These are phyloP conservation scores for Equus przewalskii DNA, from an alignment of 2,113 vertebrate genomes.

Conservation along the genomic window DNA sequence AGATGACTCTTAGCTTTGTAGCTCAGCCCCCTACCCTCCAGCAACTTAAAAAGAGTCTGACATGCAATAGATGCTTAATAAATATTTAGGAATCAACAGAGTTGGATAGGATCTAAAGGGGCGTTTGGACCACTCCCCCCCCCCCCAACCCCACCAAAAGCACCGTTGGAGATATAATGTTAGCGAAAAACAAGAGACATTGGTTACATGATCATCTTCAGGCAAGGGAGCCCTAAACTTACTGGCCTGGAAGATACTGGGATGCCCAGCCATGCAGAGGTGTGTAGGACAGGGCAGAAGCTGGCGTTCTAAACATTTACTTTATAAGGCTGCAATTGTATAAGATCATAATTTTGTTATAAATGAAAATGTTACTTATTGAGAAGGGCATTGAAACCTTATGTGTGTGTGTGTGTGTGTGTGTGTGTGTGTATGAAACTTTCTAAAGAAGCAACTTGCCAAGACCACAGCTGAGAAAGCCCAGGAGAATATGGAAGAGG, in stretches of 20 bases:
- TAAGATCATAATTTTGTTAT: not conserved
- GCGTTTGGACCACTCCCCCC: not conserved
- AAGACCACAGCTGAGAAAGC: not conserved
- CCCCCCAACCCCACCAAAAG: not conserved
- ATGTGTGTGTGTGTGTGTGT: not conserved
- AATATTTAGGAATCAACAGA: not conserved
- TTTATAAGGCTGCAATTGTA: not conserved
- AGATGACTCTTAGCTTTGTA: not conserved
- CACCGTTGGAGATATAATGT: not conserved
- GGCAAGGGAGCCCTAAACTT: not conserved
- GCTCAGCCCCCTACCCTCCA: not conserved
- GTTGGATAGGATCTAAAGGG: not conserved
- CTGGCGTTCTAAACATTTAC: not conserved
- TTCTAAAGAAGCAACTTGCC: not conserved
- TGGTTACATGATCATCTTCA: not conserved
- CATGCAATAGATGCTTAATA: not conserved
- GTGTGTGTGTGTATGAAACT: not conserved
- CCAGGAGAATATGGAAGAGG: not conserved
- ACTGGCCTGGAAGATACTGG: not conserved
- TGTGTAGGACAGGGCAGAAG: not conserved
- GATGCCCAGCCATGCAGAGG: not conserved
- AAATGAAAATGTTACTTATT: not conserved
- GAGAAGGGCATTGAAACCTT: not conserved
- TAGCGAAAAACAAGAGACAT: not conserved
- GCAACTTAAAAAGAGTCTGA: not conserved